Evolutionary conservation across 2,888 invertebrate genomes (phyloP).

Genomic region (Luperina nickerlii): DNA sequence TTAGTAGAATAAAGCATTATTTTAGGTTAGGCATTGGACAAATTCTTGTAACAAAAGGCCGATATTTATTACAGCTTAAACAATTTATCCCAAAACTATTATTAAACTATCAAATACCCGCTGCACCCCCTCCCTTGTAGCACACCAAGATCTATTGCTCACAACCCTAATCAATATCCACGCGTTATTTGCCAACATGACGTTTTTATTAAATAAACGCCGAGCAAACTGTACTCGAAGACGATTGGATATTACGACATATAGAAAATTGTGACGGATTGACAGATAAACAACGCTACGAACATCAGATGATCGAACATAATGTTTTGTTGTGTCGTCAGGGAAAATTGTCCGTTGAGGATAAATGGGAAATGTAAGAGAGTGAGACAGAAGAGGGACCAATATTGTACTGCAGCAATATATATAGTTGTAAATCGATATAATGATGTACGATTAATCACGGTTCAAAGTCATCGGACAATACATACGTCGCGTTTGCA

Average conservation of each 20-base stretch:
- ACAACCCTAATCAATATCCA: conserved; percentile 86
- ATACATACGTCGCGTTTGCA: too few species aligned
- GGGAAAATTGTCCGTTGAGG: background rate
- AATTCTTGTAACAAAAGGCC: background rate
- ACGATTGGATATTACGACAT: conserved; percentile 65
- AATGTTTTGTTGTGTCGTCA: conserved; percentile 27
- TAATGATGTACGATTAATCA: background rate
- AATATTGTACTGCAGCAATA: background rate
- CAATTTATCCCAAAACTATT: conserved; percentile 18
- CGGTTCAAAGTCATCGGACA: too few species aligned
- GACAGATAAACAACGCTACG: conserved; percentile 41
- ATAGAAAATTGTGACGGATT: conserved; percentile 66
- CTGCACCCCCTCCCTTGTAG: conserved; percentile 61
- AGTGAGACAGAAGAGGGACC: background rate
- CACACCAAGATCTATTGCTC: conserved; percentile 79
- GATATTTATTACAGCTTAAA: conserved; percentile 14
- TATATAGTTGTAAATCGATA: background rate
- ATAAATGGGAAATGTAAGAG: background rate
- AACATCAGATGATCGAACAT: conserved; percentile 41
- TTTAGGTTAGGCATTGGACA: background rate
- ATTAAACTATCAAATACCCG: conserved; percentile 24
- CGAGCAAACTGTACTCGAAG: conserved; percentile 71
- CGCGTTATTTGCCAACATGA: conserved; percentile 86
- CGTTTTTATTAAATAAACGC: conserved; percentile 87
- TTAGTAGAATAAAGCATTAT: background rate